Percentiles rank a stretch among this genome's conserved stretches.
Evolutionary conservation across 1,140 invertebrate species (phyloP).

Genomic region (Thalassaphorura encarpata): DNA sequence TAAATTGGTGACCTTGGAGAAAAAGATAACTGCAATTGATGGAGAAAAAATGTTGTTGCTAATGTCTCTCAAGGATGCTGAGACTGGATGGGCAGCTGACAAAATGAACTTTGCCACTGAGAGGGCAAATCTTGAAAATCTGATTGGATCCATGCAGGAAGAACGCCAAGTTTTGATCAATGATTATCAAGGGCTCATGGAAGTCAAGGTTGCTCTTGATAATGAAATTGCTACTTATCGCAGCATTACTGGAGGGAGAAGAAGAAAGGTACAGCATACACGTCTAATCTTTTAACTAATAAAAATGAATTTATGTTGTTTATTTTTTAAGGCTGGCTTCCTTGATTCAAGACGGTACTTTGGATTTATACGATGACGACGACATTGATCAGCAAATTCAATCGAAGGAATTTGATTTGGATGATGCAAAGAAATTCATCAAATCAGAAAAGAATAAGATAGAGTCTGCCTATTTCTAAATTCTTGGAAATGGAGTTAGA

Average conservation of each 20-base stretch:
- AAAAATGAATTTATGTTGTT: too few species aligned
- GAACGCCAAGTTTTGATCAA: not conserved
- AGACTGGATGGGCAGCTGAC: slow-evolving; percentile 3
- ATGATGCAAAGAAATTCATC: too few species aligned
- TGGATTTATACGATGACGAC: too few species aligned
- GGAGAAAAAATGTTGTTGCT: not conserved
- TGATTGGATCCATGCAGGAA: not conserved
- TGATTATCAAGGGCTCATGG: slow-evolving; percentile 7
- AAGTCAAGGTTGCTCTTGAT: slow-evolving; percentile 5
- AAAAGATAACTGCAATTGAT: not conserved
- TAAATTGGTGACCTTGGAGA: not conserved
- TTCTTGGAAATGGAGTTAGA: too few species aligned
- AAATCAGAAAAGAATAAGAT: too few species aligned
- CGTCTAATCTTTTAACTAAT: too few species aligned
- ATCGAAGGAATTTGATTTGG: too few species aligned
- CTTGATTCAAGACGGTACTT: too few species aligned
- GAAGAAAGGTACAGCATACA: slow-evolving; percentile 6
- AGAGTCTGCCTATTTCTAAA: too few species aligned
- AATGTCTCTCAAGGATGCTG: not conserved
- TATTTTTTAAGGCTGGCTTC: too few species aligned
- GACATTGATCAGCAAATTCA: too few species aligned
- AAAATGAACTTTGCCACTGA: not conserved
- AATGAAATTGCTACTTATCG: slow-evolving; percentile 9
- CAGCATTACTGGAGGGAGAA: slow-evolving; percentile 1
- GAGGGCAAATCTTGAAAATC: not conserved